Conservation (phyloP, 2,113 vertebrate species). For the Ifrita kowaldi region DNA sequence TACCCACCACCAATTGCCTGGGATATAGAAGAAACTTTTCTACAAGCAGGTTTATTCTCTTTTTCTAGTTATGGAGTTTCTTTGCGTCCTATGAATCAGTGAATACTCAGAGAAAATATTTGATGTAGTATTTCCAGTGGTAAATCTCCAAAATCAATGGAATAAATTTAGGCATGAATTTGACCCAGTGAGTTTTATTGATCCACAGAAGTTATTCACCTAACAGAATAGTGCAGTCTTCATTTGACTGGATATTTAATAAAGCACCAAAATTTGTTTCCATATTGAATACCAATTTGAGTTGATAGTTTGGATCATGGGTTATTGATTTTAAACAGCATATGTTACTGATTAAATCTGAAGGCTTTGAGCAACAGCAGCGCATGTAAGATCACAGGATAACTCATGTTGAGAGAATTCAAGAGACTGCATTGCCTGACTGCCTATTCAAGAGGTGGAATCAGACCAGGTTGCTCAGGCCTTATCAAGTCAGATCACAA, state of each 20-base stretch:
- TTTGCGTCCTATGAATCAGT: not conserved
- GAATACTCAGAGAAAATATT: not conserved
- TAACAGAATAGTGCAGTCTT: not conserved
- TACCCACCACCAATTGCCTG: not conserved
- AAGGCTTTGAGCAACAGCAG: not conserved
- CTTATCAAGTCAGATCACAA: accelerated
- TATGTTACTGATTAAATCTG: not conserved
- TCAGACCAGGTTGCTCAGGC: not conserved
- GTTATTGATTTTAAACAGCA: not conserved
- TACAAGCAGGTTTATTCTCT: not conserved
- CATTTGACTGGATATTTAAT: not conserved
- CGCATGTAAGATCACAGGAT: not conserved
- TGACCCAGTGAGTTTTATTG: not conserved
- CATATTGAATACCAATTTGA: not conserved
- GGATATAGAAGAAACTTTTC: not conserved
- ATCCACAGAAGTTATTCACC: not conserved
- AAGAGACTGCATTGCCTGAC: not conserved
- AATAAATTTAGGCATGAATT: not conserved
- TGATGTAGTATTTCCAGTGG: not conserved
- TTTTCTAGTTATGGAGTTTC: not conserved
- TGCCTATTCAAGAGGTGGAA: not conserved
- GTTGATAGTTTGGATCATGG: not conserved
- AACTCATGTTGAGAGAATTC: not conserved
- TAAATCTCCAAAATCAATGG: not conserved
- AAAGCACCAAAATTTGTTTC: not conserved